These are phyloP conservation scores for Clarias macrocephalus DNA, from an alignment of 2,113 vertebrate genomes.

Conservation along the genomic window DNA sequence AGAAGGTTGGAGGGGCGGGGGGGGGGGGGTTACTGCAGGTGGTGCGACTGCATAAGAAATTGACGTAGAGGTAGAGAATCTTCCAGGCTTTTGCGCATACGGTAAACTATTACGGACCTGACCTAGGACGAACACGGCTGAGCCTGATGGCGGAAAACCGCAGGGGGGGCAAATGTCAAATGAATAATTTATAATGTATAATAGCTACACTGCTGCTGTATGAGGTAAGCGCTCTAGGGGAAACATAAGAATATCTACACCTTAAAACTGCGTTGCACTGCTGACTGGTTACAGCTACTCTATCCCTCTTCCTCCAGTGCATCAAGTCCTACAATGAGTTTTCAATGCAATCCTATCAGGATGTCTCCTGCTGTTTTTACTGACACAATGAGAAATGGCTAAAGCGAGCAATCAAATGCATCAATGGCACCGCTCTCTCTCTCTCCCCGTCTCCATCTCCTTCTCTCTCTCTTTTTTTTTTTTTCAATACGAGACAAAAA, in stretches of 20 bases:
- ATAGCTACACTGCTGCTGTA: conserved; percentile 50
- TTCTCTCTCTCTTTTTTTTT: not conserved
- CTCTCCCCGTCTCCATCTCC: conserved; percentile 14
- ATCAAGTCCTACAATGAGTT: not conserved
- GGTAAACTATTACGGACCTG: conserved; percentile 25
- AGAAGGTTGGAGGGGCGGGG: not conserved
- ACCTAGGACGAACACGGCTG: conserved; percentile 34
- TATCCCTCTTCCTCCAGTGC: not conserved
- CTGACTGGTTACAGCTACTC: not conserved
- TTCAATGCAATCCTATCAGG: not conserved
- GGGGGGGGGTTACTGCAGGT: conserved; percentile 30
- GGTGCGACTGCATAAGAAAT: conserved; percentile 48
- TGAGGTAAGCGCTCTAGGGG: conserved; percentile 25
- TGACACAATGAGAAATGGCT: not conserved
- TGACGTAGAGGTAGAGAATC: not conserved
- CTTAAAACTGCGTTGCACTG: not conserved
- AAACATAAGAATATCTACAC: conserved; percentile 1
- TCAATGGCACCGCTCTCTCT: conserved; percentile 67
- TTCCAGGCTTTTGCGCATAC: conserved; percentile 51
- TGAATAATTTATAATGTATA: conserved; percentile 60
- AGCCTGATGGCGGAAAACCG: conserved; percentile 56
- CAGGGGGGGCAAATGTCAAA: conserved; percentile 61
- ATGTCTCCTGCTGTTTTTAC: not conserved
- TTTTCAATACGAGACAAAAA: conserved; percentile 60
- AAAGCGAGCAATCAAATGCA: not conserved